phyloP scores from a whole-genome alignment of 2,888 invertebrate genomes.

The Ptychoptera albimana region DNA sequence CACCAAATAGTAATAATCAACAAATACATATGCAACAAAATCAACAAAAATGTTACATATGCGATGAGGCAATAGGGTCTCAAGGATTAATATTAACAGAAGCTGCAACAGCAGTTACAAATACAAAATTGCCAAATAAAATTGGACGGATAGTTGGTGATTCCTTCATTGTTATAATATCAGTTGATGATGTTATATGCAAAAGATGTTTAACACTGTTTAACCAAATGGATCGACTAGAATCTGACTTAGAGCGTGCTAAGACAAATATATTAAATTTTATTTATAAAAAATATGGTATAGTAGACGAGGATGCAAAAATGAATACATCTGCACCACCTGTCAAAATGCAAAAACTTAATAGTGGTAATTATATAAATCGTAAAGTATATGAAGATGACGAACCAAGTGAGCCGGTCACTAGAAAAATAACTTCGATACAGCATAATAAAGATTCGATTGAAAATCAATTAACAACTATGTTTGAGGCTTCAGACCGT shows the following conservation, averaged over 20 bases:
- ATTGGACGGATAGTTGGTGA: slow-evolving; percentile 33
- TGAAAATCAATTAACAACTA: slow-evolving; percentile 17
- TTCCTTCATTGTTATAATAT: slow-evolving; percentile 32
- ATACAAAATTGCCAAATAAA: slow-evolving; percentile 33
- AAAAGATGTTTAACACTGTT: slow-evolving; percentile 31
- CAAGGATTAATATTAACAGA: slow-evolving; percentile 25
- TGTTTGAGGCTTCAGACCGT: slow-evolving; percentile 7
- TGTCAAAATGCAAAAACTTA: slow-evolving; percentile 27
- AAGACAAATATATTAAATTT: slow-evolving; percentile 26
- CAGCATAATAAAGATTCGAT: slow-evolving; percentile 10
- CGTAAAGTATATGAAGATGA: slow-evolving; percentile 14
- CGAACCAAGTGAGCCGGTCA: slow-evolving; percentile 12
- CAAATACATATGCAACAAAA: slow-evolving; percentile 11
- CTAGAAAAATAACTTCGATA: slow-evolving; percentile 16
- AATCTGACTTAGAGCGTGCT: slow-evolving; percentile 31
- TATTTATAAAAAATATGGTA: slow-evolving; percentile 28
- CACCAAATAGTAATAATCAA: slow-evolving; percentile 2
- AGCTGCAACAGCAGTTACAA: slow-evolving; percentile 27
- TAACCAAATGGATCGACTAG: slow-evolving; percentile 32
- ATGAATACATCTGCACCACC: slow-evolving; percentile 20
- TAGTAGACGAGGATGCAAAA: slow-evolving; percentile 21
- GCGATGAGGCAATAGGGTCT: slow-evolving; percentile 25
- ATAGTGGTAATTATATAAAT: slow-evolving; percentile 17
- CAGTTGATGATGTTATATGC: slow-evolving; percentile 31
- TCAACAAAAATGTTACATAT: slow-evolving; percentile 26